Percentiles rank a stretch among this genome's conserved stretches.
Evolutionary conservation across 2,113 vertebrate genomes (phyloP).

Genomic region (Plotosus lineatus): DNA sequence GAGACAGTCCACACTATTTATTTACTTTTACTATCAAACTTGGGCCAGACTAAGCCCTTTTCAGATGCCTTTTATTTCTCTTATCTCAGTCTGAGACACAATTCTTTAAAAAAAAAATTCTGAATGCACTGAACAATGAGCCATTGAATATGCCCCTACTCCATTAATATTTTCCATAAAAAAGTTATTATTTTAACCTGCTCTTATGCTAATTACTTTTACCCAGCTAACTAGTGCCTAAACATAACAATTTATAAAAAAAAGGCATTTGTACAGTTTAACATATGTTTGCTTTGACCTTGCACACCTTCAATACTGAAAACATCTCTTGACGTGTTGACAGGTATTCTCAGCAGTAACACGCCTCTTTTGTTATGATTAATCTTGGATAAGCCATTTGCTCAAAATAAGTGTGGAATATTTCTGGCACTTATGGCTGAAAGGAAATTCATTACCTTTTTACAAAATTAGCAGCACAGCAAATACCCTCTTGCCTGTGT

Average conservation of each 20-base stretch:
- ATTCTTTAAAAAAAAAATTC: not conserved
- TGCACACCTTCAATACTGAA: conserved; percentile 15
- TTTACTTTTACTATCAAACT: too few relatives aligned
- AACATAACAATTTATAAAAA: conserved; percentile 14
- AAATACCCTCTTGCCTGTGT: conserved; percentile 50
- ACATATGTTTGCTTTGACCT: conserved; percentile 1
- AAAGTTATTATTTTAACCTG: conserved; percentile 2
- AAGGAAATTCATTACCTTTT: conserved; percentile 51
- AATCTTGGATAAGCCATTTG: conserved; percentile 48
- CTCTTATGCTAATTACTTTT: conserved; percentile 24
- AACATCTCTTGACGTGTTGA: conserved; percentile 25
- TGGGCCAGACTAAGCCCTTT: too few relatives aligned
- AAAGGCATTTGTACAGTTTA: conserved; percentile 18
- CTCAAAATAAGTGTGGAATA: conserved; percentile 50
- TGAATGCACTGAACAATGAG: too few relatives aligned
- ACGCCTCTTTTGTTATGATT: conserved; percentile 34
- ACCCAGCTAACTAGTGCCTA: not conserved
- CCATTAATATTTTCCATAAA: conserved; percentile 13
- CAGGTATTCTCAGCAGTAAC: conserved; percentile 27
- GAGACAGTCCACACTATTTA: too few relatives aligned
- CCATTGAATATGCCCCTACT: too few relatives aligned
- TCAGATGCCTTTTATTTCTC: too few relatives aligned
- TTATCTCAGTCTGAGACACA: too few relatives aligned
- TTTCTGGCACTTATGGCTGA: conserved; percentile 47
- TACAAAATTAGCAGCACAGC: conserved; percentile 50